phyloP scores from a whole-genome alignment of 2,113 vertebrate species.

The Chrysochloris asiatica region DNA sequence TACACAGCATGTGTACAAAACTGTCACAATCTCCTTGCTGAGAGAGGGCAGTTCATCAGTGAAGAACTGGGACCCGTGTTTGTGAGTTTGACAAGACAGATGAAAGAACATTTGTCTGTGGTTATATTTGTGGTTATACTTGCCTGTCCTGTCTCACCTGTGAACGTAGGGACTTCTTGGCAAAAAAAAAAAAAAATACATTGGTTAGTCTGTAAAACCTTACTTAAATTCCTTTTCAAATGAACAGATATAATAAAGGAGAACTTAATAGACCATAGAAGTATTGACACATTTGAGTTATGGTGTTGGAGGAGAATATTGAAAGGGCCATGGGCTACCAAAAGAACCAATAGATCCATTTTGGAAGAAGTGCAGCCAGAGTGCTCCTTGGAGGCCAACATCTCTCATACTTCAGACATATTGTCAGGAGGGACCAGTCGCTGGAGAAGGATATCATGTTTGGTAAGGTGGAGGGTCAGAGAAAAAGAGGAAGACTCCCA shows the following conservation, averaged over 20 bases:
- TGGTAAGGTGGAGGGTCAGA: no score
- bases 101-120: constrained; percentile 55
- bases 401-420: no score
- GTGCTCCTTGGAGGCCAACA: no score
- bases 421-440: no score
- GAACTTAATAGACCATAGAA: no score
- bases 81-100: constrained; percentile 57
- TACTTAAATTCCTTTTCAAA: background rate
- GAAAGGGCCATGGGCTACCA: no score
- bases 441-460: no score
- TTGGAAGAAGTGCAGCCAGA: no score
- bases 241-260: constrained; percentile 1
- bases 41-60: constrained; percentile 60
- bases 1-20: constrained; percentile 44
- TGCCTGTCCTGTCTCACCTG: background rate
- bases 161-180: background rate
- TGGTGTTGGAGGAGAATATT: no score
- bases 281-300: no score
- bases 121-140: constrained; percentile 20
- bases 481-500: no score
- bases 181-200: background rate
- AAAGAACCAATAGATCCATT: no score
- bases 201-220: background rate
- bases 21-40: constrained; percentile 39
- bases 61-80: constrained; percentile 61